Evolutionary conservation across 2,797 vertebrate genomes (phyloP).

Genomic region (Catamblyrhynchus diadema): DNA sequence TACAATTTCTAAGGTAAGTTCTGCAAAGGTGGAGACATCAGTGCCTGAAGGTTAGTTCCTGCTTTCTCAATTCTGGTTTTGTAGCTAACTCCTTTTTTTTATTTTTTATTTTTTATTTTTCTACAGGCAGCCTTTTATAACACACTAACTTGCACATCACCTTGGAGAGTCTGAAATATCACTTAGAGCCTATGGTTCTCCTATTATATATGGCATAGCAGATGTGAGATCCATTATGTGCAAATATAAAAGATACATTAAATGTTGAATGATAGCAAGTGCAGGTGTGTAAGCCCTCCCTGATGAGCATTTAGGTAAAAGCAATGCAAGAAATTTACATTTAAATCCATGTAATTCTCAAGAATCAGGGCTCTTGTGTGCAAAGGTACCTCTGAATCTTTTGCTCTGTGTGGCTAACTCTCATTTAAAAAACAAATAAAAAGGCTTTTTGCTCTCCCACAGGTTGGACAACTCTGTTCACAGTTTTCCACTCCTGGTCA

Average conservation of each 20-base stretch:
- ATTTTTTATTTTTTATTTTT: background rate
- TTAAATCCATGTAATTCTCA: slow-evolving; percentile 24
- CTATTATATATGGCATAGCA: slow-evolving; percentile 30
- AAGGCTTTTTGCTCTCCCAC: background rate
- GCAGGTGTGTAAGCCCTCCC: slow-evolving; percentile 40
- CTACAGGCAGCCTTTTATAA: slow-evolving; percentile 6
- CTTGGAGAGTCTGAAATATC: slow-evolving; percentile 35
- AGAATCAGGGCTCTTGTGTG: slow-evolving; percentile 23
- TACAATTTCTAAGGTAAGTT: background rate
- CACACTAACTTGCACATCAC: slow-evolving; percentile 15
- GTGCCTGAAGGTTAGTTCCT: background rate
- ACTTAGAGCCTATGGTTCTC: slow-evolving; percentile 41
- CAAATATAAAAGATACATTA: slow-evolving; percentile 48
- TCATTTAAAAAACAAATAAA: background rate
- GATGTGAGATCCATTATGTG: slow-evolving; percentile 38
- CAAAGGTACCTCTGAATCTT: background rate
- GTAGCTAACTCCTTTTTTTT: background rate
- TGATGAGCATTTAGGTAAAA: slow-evolving; percentile 43
- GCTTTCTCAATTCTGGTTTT: background rate
- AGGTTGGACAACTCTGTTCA: background rate
- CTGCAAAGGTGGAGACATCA: background rate
- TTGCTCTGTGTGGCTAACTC: background rate
- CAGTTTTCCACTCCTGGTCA: background rate
- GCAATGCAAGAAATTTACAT: slow-evolving; percentile 51
- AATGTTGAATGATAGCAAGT: slow-evolving; percentile 27